A percentile compares a stretch with the other conserved stretches of the same genome.
phyloP scores from a whole-genome alignment of 2,113 vertebrate genomes.

The Emydura subglobosa region DNA sequence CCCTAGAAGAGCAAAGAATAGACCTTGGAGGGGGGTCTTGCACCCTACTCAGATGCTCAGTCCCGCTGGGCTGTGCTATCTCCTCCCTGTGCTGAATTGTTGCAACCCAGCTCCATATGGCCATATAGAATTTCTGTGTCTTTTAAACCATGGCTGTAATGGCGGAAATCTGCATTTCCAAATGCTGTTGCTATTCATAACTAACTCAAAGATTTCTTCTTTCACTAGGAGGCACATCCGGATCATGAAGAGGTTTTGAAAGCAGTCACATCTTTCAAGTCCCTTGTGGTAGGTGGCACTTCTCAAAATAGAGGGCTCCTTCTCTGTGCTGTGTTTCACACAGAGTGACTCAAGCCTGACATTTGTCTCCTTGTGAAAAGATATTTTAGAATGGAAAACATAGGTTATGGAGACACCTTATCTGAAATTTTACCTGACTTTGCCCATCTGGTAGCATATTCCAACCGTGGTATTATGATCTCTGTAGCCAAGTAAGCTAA shows the following conservation, averaged over 20 bases:
- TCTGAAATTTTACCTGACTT: conserved; percentile 7
- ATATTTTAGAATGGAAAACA: conserved; percentile 72
- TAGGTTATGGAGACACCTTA: conserved; percentile 34
- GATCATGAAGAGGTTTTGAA: conserved; percentile 94
- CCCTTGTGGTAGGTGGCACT: conserved; percentile 90
- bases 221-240: conserved; percentile 91
- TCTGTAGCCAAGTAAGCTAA: not conserved
- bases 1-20: not conserved
- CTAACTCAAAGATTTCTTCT: conserved; percentile 55
- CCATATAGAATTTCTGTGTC: not conserved
- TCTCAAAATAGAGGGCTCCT: conserved; percentile 62
- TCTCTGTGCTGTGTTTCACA: conserved; percentile 57
- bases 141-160: not conserved
- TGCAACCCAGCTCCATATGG: not conserved
- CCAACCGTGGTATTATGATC: conserved; percentile 4
- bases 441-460: not conserved
- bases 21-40: not conserved
- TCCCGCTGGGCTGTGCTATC: not conserved
- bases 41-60: not conserved
- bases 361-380: conserved; percentile 65
- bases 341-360: conserved; percentile 62
- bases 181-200: not conserved
- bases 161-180: not conserved
- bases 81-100: not conserved
- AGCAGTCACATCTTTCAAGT: conserved; percentile 89